Base-by-base conservation (phyloP, 2,113 vertebrate species). In the Otolemur garnettii region DNA sequence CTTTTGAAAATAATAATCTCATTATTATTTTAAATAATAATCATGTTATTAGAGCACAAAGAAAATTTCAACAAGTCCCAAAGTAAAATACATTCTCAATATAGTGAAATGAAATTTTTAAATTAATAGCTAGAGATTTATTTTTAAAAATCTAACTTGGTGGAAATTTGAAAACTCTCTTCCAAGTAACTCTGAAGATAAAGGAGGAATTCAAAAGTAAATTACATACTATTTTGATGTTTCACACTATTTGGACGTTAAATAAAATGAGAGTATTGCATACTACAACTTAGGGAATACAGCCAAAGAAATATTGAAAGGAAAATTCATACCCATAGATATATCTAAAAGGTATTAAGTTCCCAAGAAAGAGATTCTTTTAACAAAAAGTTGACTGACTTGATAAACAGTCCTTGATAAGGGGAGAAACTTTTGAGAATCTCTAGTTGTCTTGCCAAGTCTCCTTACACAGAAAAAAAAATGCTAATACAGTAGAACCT, bases 271-370 rank as follows among this genome's bases (percentile, higher is more conserved):
- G 74, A 82, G 71, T 3, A 8, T 15, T 68, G 8, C 35, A 18
- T 42, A 62, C 3, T 28, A 45, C 87, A 88, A 81, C n/a, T n/a
- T 14, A 42, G 2, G 75, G 71, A 42, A 55, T 93, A 42, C 78
- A 72, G 78, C 78, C 97, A 88, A 96, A 89, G 71, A 60, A 14
- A 85, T 7, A 77, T 21, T 66, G 72, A 77, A 83, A 92, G 81
- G 95, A 82, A 89, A 95, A 95, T 84, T 75, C 92, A 80, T 88
- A 69, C 45, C 53, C 53, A 53, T 71, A 75, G 87, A 87, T 22
- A 69, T 14, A 59, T n/a, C 26, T 30, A 59, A 75, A 38, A 75
- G 1, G 18, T 55, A 57, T 26, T 14, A 33, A 8, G 18, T 28
- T 57, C 85, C 59, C 79, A 55, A 72, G 72, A 95, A 87, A 94